A percentile compares a stretch with the other conserved stretches of the same genome.
These are phyloP conservation scores for Brachyptera putata DNA, from an alignment of 2,888 invertebrate genomes.

Conservation along the genomic window DNA sequence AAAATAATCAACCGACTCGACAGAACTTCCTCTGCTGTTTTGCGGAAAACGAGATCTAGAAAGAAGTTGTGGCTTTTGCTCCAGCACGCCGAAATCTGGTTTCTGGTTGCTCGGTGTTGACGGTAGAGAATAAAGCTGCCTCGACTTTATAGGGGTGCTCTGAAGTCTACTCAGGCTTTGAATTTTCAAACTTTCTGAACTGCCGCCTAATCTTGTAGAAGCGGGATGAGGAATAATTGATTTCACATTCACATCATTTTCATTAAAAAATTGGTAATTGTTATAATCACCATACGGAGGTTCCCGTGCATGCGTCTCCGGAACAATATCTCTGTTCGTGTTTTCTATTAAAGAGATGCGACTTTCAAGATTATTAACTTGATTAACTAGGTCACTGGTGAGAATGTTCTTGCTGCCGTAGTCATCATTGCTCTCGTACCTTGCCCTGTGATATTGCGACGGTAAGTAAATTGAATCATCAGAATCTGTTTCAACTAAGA, in stretches of 20 bases:
- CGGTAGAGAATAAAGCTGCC: conserved; percentile 39
- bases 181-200: conserved; percentile 3
- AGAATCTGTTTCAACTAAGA: conserved; percentile 50
- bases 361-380: conserved; percentile 55
- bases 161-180: conserved; percentile 28
- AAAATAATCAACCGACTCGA: no score
- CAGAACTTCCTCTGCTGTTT: no score
- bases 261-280: no score
- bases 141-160: conserved; percentile 39
- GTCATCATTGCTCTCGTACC: conserved; percentile 18
- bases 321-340: no score
- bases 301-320: no score
- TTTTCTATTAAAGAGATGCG: conserved; percentile 50
- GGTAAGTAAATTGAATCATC: conserved; percentile 50
- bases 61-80: neutral
- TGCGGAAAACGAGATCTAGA: no score
- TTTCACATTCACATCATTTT: no score
- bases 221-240: no score
- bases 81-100: no score
- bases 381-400: conserved; percentile 59
- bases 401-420: conserved; percentile 40
- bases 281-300: no score
- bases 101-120: conserved; percentile 39
- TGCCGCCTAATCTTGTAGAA: no score
- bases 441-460: conserved; percentile 23